These are phyloP conservation scores for Tricholaema leucomelas DNA, from an alignment of 2,113 vertebrate genomes.

Conservation along the genomic window DNA sequence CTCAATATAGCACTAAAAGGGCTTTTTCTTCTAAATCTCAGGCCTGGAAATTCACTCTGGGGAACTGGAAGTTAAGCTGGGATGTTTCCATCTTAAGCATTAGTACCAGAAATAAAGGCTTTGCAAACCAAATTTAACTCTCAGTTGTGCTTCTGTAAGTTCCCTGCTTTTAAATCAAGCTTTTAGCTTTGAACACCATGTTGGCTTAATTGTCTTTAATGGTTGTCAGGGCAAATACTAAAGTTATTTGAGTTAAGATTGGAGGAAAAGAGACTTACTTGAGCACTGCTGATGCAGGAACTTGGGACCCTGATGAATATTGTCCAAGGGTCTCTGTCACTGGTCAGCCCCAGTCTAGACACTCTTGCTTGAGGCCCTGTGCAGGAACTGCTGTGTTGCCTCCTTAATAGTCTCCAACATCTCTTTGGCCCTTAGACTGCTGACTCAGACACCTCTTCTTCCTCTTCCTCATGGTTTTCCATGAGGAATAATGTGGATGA, in stretches of 20 bases:
- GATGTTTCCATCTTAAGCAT: not conserved
- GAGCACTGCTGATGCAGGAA: not conserved
- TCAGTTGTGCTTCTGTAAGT: not conserved
- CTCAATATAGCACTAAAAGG: not conserved
- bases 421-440: not conserved
- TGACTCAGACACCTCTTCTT: not conserved
- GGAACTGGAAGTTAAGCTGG: not conserved
- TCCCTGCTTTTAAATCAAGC: not conserved
- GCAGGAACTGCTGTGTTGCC: not conserved
- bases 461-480: not conserved
- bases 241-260: not conserved
- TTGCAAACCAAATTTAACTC: not conserved
- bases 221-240: not conserved
- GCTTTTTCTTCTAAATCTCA: constrained; percentile 1
- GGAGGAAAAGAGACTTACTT: not conserved
- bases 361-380: not conserved
- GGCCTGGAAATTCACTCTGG: not conserved
- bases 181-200: not conserved
- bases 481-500: not conserved
- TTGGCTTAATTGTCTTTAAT: not conserved
- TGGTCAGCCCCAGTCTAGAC: not conserved
- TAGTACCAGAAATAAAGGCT: constrained; percentile 2
- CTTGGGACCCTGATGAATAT: not conserved
- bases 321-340: not conserved
- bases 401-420: not conserved